These are phyloP conservation scores for Phacellophora camtschatica DNA, from an alignment of 30 jellyfish, hydroid and myxozoan genomes.

Conservation along the genomic window DNA sequence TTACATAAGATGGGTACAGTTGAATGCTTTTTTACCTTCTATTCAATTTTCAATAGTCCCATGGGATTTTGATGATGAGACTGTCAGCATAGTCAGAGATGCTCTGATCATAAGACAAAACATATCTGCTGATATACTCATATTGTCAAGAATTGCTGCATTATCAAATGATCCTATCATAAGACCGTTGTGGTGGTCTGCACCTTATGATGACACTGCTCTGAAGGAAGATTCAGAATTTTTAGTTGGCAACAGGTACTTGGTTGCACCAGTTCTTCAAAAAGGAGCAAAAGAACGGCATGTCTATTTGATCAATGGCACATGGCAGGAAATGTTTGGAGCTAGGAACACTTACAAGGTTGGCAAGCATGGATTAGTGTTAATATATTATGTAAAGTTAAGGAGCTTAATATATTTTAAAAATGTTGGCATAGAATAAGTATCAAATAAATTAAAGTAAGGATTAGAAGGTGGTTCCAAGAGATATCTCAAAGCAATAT, in stretches of 20 bases:
- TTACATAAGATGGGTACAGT: slow-evolving; percentile 91
- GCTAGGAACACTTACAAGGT: slow-evolving; percentile 6
- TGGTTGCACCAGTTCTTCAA: slow-evolving; percentile 85
- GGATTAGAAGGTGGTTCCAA: no score
- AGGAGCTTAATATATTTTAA: slow-evolving; percentile 66
- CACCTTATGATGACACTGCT: slow-evolving; percentile 72
- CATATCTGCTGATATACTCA: slow-evolving; percentile 38
- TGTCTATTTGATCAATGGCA: slow-evolving; percentile 70
- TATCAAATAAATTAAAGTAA: no score
- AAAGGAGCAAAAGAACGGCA: slow-evolving; percentile 38
- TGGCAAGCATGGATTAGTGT: slow-evolving; percentile 26
- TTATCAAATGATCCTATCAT: slow-evolving; percentile 68
- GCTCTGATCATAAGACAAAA: slow-evolving; percentile 62
- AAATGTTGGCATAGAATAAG: neutral
- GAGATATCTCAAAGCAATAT: no score
- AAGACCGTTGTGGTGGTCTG: slow-evolving; percentile 96
- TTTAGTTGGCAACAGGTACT: slow-evolving; percentile 73
- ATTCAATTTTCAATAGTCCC: slow-evolving; percentile 94
- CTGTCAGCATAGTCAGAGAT: slow-evolving; percentile 33
- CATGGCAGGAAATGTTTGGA: slow-evolving; percentile 90
- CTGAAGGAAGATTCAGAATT: slow-evolving; percentile 59
- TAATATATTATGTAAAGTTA: slow-evolving; percentile 45
- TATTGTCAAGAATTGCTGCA: slow-evolving; percentile 61
- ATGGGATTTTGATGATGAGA: slow-evolving; percentile 91
- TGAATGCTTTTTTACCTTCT: slow-evolving; percentile 81